A percentile compares a stretch with the other conserved stretches of the same genome.
phyloP scores from a whole-genome alignment of 2,888 invertebrate species.

The Tachina fera region DNA sequence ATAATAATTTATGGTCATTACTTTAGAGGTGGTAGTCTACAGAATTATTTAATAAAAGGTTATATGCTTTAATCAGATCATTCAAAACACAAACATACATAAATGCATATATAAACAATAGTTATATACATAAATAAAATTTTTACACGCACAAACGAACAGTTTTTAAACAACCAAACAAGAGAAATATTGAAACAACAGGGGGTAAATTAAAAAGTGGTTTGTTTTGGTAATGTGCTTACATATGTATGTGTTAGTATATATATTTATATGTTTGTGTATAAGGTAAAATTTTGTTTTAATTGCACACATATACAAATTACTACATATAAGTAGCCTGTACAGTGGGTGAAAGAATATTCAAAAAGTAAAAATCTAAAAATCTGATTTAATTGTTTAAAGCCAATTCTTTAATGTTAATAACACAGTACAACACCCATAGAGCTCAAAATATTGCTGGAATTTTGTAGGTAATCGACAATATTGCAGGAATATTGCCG shows the following conservation, averaged over 20 bases:
- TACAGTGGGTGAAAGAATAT: too few relatives aligned
- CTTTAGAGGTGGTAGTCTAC: neutral
- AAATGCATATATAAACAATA: neutral
- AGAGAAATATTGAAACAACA: constrained; percentile 22
- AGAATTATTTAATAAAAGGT: constrained; percentile 34
- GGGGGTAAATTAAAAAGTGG: constrained; percentile 10
- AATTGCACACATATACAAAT: constrained; percentile 16
- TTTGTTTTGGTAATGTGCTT: constrained; percentile 22
- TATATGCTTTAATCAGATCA: constrained; percentile 26
- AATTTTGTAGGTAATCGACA: too few relatives aligned
- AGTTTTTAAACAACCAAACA: constrained; percentile 1
- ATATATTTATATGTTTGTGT: neutral
- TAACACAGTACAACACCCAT: too few relatives aligned
- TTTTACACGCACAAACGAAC: constrained; percentile 12
- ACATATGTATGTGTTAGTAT: constrained; percentile 13
- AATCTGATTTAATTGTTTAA: too few relatives aligned
- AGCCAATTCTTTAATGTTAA: too few relatives aligned
- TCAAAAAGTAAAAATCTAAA: too few relatives aligned
- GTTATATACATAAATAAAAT: constrained; percentile 27
- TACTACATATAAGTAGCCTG: neutral
- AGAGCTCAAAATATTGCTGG: too few relatives aligned
- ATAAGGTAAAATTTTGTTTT: constrained; percentile 10
- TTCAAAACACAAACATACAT: constrained; percentile 50
- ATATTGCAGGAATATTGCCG: too few relatives aligned
- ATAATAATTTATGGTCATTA: constrained; percentile 51